Evolutionary conservation across 2,797 vertebrate genomes (phyloP), one percentile per base, ranked within the genome.

Genomic region (Sarcoramphus papa): DNA sequence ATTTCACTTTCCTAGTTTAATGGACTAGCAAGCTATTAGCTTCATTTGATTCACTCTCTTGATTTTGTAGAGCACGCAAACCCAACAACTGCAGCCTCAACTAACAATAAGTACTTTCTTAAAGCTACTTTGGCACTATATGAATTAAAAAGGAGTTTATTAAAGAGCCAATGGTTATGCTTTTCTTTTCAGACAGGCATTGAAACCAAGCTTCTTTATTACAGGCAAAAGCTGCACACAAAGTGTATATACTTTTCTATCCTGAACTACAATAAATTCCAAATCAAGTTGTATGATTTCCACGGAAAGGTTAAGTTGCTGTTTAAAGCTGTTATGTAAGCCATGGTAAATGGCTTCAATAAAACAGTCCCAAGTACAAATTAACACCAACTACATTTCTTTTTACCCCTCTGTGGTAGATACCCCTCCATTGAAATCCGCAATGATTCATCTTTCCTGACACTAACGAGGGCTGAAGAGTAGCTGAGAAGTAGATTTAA

Each of bases 311-410:
- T 86, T 82, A 96, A 96, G 80, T 87, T 95, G 57, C 88, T 63
- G 74, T 91, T 95, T 94, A 93, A 95, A 94, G 91, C 76, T 60
- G 53, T 92, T 88, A 91, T 62, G 64, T 92, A 96, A 95, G 78
- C 63, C 31, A 80, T 43, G 72, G 43, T 78, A 91, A 95, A 85
- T 9, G 24, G 57, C 62, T 94, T 80, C 81, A 87, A 60, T 68
- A 53, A 90, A 93, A 88, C 33, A 92, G 80, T 82, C 78, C 80
- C 7, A 30, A 79, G 37, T 67, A 89, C 27, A 89, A 93, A 93
- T 83, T 64, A 89, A 95, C 16, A 5, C 77, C 92, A 95, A 82
- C 81, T 53, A 37, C 18, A 41, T 75, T 82, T 93, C 53, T 48
- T 87, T 90, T 91, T 79, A 92, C 81, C 85, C 79, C 57, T 65